Base-by-base conservation (phyloP, 2,797 vertebrate species). In the Morelia viridis region DNA sequence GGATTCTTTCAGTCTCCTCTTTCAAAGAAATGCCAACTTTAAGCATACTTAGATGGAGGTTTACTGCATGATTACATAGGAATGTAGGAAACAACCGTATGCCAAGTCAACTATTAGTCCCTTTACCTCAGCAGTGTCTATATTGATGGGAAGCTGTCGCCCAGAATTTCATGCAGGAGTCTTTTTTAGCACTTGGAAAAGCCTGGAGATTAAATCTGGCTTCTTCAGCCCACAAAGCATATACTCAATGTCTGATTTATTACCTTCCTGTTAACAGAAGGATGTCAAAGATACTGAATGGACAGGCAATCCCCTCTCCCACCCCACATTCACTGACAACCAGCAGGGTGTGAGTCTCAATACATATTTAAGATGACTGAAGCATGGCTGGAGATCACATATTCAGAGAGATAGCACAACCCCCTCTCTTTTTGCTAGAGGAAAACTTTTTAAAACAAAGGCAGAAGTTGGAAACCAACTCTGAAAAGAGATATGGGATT, bases 1-100 rank as follows among this genome's bases (percentile, higher is more conserved):
- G 22, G n/a, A 92, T 92, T 89, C 88, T 92, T 80, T 93, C 90
- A 87, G 80, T 58, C 46, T 62, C 22, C 80, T 61, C 50, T 26
- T 57, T 58, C 57, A 85, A 88, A 41, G 56, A 41, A 35, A 28
- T 61, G 4, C n/a, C n/a, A 41, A 50, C 46, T 56, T 85, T 80
- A 64, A 3, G 3, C 64, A 31, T 53, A 35, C 46, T 84, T 64
- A 41, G 50, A 19, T 41, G 62, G n/a, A 46, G 31, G 53, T 28
- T 35, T 60, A 87, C 19, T 58, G 9, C 31, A 68, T 58, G 62
- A 64, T 46, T 19, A 46, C 64, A 68, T 2, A 31, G 28, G 31
- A n/a, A 68, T 68, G 4, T 31, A 68, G 12, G 64, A 68, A 68
- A 68, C 64, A 68, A 68, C 5, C 12, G 12, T 65, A 64, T 64